phyloP scores from a whole-genome alignment of 2,113 vertebrate genomes.

The Odontesthes bonariensis region DNA sequence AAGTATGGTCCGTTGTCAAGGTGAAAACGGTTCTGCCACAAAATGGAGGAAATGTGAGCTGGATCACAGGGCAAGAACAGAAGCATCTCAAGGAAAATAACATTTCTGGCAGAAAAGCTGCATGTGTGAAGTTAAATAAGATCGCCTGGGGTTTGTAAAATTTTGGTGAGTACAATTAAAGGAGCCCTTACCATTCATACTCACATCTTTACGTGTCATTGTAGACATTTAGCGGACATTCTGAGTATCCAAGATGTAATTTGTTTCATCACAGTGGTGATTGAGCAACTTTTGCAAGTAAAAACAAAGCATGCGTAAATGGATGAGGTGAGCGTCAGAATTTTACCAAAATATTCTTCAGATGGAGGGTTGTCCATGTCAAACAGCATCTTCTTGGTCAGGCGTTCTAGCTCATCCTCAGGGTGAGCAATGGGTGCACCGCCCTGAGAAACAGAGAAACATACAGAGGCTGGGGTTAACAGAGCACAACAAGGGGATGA shows the following conservation, averaged over 20 bases:
- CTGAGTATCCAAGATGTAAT: not conserved
- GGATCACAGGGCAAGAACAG: not conserved
- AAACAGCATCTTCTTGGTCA: conserved; percentile 99
- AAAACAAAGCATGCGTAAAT: not conserved
- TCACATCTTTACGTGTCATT: not conserved
- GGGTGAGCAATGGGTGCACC: conserved; percentile 83
- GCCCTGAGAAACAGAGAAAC: conserved; percentile 67
- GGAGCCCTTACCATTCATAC: too few relatives aligned
- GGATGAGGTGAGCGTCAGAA: not conserved
- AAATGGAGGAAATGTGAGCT: not conserved
- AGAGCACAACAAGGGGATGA: not conserved
- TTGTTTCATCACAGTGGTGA: not conserved
- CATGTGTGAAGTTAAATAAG: not conserved
- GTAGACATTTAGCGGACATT: not conserved
- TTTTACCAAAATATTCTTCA: conserved; percentile 95
- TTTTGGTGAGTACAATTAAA: too few relatives aligned
- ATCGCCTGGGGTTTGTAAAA: too few relatives aligned
- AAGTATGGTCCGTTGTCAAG: too few relatives aligned
- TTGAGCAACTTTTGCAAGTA: not conserved
- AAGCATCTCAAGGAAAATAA: not conserved
- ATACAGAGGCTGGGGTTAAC: not conserved
- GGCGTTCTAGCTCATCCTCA: conserved; percentile 95
- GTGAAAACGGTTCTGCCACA: not conserved
- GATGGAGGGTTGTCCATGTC: conserved; percentile 98
- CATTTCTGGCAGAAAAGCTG: not conserved